These are phyloP conservation scores for Agonopterix arenella DNA, from an alignment of 2,888 invertebrate species.

Conservation along the genomic window DNA sequence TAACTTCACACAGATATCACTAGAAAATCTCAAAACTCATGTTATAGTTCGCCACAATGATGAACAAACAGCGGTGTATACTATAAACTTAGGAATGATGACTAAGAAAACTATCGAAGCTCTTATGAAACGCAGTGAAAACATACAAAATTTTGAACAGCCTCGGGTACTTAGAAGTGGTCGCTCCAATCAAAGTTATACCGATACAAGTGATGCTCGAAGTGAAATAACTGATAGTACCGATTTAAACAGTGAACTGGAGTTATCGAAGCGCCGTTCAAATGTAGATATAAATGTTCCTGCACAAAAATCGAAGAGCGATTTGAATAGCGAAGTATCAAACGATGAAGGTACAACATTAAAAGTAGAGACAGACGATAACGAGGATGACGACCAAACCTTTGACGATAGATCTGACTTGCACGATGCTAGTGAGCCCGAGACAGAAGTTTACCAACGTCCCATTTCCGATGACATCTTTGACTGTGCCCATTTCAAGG, in stretches of 20 bases:
- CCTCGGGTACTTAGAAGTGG: conserved; percentile 36
- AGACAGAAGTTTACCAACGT: too few relatives aligned
- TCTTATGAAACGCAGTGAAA: conserved; percentile 22
- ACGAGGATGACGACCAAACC: conserved; percentile 15
- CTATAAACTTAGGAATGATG: conserved; percentile 53
- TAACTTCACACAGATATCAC: conserved; percentile 82
- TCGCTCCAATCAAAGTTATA: conserved; percentile 30
- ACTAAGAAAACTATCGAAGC: conserved; percentile 33
- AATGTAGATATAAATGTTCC: conserved; percentile 4
- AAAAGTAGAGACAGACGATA: conserved; percentile 12
- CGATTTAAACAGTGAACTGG: conserved; percentile 13
- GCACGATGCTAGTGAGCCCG: background rate
- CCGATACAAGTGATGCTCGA: conserved; percentile 28
- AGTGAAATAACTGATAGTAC: conserved; percentile 28
- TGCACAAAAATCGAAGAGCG: conserved; percentile 39
- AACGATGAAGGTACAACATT: conserved; percentile 9
- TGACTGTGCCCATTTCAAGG: conserved; percentile 53
- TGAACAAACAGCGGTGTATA: conserved; percentile 61
- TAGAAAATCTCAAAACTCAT: conserved; percentile 79
- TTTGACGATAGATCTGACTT: conserved; percentile 9
- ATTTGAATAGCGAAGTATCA: conserved; percentile 28
- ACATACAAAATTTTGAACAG: conserved; percentile 3
- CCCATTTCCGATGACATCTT: conserved; percentile 22
- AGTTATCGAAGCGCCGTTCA: too few relatives aligned
- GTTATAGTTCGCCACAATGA: conserved; percentile 73